phyloP scores from a whole-genome alignment of 2,888 invertebrate genomes.

The Amitus sp. region DNA sequence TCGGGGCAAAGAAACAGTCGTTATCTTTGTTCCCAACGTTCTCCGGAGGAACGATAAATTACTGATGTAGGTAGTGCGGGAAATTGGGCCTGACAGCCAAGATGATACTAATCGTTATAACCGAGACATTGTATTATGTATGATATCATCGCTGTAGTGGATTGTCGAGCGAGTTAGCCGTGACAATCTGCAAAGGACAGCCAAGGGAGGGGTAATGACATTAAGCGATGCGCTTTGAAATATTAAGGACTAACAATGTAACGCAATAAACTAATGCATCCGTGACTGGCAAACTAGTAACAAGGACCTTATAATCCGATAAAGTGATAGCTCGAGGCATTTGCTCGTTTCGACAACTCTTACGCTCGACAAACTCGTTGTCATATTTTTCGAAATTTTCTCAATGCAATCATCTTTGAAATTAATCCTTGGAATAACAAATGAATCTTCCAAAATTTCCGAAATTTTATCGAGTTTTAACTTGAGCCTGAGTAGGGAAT shows the following conservation, averaged over 20 bases:
- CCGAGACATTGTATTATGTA: conserved; percentile 35
- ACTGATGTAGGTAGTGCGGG: neutral
- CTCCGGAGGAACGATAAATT: neutral
- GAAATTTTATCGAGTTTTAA: too few relatives aligned
- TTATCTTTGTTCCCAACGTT: neutral
- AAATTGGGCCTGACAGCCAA: conserved; percentile 32
- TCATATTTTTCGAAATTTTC: neutral
- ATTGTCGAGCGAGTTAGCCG: conserved; percentile 35
- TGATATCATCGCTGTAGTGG: conserved; percentile 32
- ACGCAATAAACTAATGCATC: conserved; percentile 45
- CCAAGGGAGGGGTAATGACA: conserved; percentile 30
- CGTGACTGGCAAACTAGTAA: conserved; percentile 42
- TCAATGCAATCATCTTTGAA: too few relatives aligned
- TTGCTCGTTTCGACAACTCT: conserved; percentile 34
- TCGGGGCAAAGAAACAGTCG: neutral
- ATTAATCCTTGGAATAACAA: too few relatives aligned
- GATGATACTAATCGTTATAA: conserved; percentile 39
- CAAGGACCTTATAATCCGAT: conserved; percentile 40
- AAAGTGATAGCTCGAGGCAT: conserved; percentile 37
- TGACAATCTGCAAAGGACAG: conserved; percentile 36
- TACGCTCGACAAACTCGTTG: neutral
- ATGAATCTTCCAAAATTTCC: too few relatives aligned
- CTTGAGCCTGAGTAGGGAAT: too few relatives aligned
- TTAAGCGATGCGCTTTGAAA: conserved; percentile 46
- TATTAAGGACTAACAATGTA: conserved; percentile 45